Conservation (phyloP, 1,140 invertebrate genomes). For the Varroa destructor region DNA sequence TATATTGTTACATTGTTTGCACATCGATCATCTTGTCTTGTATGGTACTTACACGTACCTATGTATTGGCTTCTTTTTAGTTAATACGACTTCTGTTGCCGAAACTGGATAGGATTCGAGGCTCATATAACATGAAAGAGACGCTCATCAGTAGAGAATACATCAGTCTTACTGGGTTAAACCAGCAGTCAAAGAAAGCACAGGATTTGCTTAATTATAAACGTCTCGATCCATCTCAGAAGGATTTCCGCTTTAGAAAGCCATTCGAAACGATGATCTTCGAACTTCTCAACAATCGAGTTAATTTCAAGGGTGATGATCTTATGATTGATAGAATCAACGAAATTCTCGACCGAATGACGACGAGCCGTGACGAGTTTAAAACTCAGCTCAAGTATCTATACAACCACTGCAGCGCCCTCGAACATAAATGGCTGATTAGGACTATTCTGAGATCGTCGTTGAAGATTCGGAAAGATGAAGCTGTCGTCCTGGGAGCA, state of each 20-base stretch:
- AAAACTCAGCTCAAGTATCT: slow-evolving; percentile 3
- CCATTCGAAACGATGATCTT: slow-evolving; percentile 7
- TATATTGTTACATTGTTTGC: no score
- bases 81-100: slow-evolving; percentile 12
- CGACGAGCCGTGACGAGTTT: background rate
- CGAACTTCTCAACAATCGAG: slow-evolving; percentile 15
- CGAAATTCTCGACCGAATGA: slow-evolving; percentile 1
- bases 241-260: slow-evolving; percentile 2
- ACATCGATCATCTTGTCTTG: background rate
- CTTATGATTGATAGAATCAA: slow-evolving; percentile 6
- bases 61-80: background rate
- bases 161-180: slow-evolving; percentile 9
- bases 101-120: background rate
- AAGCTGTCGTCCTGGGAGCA: background rate
- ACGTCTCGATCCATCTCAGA: slow-evolving; percentile 2
- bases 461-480: background rate
- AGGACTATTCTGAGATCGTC: slow-evolving; percentile 3
- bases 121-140: slow-evolving; percentile 7
- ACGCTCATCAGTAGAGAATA: background rate
- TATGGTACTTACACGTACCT: background rate
- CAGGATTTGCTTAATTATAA: slow-evolving; percentile 7
- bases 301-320: slow-evolving; percentile 3
- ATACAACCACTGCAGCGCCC: background rate
- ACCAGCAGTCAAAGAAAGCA: background rate
- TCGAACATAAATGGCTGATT: slow-evolving; percentile 22